phyloP scores from a whole-genome alignment of 2,888 invertebrate genomes.

The Galerucella nymphaeae region DNA sequence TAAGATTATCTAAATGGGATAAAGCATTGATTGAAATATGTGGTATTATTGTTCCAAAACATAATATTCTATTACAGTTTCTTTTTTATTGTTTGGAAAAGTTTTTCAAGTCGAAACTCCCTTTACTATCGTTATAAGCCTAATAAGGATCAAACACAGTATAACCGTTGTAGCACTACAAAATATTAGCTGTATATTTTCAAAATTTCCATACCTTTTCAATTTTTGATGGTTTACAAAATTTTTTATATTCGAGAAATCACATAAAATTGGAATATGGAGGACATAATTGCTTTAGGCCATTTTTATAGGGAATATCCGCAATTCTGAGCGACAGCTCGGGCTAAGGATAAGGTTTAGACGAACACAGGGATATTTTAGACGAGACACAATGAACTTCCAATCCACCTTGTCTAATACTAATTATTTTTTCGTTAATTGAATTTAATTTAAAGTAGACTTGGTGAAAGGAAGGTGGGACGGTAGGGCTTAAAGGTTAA shows the following conservation, averaged over 20 bases:
- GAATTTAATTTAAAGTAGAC: not conserved
- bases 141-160: not conserved
- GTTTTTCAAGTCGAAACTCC: not conserved
- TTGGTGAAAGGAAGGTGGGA: conserved; percentile 15
- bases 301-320: conserved; percentile 15
- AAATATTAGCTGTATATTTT: not conserved
- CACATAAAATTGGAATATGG: conserved; percentile 20
- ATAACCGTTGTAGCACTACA: not conserved
- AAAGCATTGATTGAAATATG: no score
- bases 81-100: no score
- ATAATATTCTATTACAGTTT: no score
- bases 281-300: conserved; percentile 16
- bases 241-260: conserved; percentile 11
- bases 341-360: conserved; percentile 72
- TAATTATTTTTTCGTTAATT: not conserved
- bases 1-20: no score
- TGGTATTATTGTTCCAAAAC: no score
- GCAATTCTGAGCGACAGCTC: conserved; percentile 62
- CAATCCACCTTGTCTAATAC: conserved; percentile 64
- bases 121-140: not conserved
- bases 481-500: conserved; percentile 37
- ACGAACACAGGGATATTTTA: conserved; percentile 87
- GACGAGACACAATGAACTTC: conserved; percentile 79
- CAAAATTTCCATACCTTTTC: not conserved
- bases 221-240: not conserved